Evolutionary conservation across 2,888 invertebrate genomes (phyloP).

Genomic region (Stratiomys singularior): DNA sequence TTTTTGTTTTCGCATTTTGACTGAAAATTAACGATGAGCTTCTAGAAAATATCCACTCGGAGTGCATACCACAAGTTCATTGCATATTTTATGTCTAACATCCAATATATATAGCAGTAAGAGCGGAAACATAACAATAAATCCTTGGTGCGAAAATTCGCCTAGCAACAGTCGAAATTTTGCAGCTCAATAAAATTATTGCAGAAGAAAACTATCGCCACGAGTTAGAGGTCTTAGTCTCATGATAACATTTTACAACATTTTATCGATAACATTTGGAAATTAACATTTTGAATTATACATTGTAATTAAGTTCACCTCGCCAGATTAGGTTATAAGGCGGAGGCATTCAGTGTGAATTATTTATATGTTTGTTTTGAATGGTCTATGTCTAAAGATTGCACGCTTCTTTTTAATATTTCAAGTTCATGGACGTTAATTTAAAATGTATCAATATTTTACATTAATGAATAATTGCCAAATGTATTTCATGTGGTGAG

Average conservation of each 20-base stretch:
- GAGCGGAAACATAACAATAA: background rate
- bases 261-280: background rate
- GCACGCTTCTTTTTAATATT: background rate
- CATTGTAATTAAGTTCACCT: background rate
- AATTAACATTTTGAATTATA: background rate
- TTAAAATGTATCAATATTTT: background rate
- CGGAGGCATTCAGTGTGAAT: background rate
- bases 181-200: background rate
- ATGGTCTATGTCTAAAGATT: background rate
- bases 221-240: background rate
- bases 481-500: too few relatives aligned
- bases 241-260: background rate
- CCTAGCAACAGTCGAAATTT: constrained; percentile 10
- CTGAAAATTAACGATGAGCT: too few relatives aligned
- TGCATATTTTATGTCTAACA: background rate
- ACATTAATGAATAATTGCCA: too few relatives aligned
- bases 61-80: too few relatives aligned
- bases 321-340: background rate
- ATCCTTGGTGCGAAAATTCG: constrained; percentile 15
- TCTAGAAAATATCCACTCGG: too few relatives aligned
- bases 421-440: background rate
- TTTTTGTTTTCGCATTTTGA: background rate
- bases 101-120: background rate
- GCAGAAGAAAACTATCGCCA: too few relatives aligned
- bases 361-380: background rate